Base-by-base conservation (phyloP, 2,797 vertebrate genomes). In the Amblyopsis hoosieri region DNA sequence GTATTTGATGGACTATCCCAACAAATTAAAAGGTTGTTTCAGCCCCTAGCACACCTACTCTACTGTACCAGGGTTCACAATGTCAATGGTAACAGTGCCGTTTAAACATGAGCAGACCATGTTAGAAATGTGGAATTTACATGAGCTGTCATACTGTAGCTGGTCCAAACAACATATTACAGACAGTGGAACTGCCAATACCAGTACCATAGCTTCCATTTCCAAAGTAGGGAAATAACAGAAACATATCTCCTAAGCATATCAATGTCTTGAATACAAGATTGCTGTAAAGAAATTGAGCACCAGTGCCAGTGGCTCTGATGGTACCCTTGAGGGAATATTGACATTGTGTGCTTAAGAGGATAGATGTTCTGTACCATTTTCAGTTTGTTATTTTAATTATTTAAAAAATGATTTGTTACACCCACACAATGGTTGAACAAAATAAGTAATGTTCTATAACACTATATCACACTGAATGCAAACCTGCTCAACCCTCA, bases 311-410 rank as follows among this genome's bases (percentile, higher is more conserved):
- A 53, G 13, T 52, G 23, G 72, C 13, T 60, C 50, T 46, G 57
- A 7, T 37, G 8, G 13, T n/a, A 50, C 48, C 48, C 15, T 50
- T 15, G 15, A 50, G 15, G 15, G n/a, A 50, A 15, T n/a, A n/a
- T 50, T 50, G 57, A 54, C 64, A 76, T 76, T 69, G 76, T 78
- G 11, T 54, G n/a, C 33, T 59, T 63, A 37, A 69, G 81, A 67
- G 9, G 65, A 70, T 58, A 52, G 52, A 37, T 37, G 33, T 37
- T 8, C 5, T 6, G 19, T 23, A 23, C 19, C 19, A 23, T 23
- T 23, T 23, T 19, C 0, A 23, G 19, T 23, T 23, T 23, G 19
- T 23, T 37, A 37, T 37, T 37, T 6, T 8, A 37, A 37, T 37
- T 37, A 8, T 37, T 37, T 37, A 23, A 3, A 23, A 23, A 23